Evolutionary conservation across 2,888 invertebrate species (phyloP).

Genomic region (Machimus rusticus): DNA sequence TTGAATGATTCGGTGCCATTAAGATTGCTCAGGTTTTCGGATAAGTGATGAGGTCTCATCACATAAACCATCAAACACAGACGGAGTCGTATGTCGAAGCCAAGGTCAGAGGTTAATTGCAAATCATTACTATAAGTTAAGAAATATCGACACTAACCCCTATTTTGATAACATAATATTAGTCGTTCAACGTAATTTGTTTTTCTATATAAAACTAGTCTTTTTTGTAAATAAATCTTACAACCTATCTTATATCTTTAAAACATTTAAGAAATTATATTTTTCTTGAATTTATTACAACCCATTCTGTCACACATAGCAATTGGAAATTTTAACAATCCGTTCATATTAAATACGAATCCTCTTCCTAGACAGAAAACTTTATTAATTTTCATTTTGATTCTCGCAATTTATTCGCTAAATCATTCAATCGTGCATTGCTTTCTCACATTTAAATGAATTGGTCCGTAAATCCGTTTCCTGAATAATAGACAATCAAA

Average conservation of each 20-base stretch:
- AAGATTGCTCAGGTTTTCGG: not conserved
- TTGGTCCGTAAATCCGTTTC: not conserved
- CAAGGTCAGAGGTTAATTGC: not conserved
- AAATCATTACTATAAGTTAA: not conserved
- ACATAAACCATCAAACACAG: not conserved
- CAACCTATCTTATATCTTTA: too few relatives aligned
- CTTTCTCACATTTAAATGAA: not conserved
- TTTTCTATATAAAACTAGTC: not conserved
- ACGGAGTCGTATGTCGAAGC: not conserved
- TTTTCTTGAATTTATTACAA: too few relatives aligned
- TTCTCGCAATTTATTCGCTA: not conserved
- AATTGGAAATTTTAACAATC: not conserved
- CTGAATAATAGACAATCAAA: not conserved
- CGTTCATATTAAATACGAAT: not conserved
- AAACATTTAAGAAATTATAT: too few relatives aligned
- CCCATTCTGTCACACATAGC: not conserved
- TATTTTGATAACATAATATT: not conserved
- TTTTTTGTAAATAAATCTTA: too few relatives aligned
- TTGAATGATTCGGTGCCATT: conserved; percentile 19
- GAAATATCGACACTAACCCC: not conserved
- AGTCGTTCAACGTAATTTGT: not conserved
- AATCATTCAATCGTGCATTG: not conserved
- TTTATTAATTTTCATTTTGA: not conserved
- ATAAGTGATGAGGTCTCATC: not conserved
- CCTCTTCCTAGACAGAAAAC: not conserved